Evolutionary conservation across 2,113 vertebrate genomes (phyloP).

Genomic region (Megaptera novaeangliae): DNA sequence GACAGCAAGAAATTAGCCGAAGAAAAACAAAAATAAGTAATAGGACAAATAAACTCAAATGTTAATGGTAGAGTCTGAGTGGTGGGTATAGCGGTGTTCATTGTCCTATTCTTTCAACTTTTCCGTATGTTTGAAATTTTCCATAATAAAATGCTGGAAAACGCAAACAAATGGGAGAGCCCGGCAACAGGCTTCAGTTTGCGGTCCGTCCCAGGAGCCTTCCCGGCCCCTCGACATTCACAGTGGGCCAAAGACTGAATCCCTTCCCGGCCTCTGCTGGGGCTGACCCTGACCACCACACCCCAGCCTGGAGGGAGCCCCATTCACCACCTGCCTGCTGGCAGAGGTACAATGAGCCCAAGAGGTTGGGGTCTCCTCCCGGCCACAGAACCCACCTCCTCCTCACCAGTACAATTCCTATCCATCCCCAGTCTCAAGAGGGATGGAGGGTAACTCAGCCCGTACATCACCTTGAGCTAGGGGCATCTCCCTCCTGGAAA

Average conservation of each 20-base stretch:
- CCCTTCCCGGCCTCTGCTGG: not conserved
- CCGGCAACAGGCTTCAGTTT: not conserved
- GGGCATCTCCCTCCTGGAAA: not conserved
- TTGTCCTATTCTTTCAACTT: not conserved
- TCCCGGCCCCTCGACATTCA: not conserved
- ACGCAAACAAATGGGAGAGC: not conserved
- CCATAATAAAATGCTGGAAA: not conserved
- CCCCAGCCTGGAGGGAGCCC: not conserved
- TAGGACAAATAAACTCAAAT: not conserved
- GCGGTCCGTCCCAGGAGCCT: accelerated
- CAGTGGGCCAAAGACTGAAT: not conserved
- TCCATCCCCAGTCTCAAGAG: not conserved
- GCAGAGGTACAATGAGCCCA: not conserved
- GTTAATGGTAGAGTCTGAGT: not conserved
- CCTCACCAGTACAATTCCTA: not conserved
- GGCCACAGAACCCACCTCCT: not conserved
- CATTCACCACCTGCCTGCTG: not conserved
- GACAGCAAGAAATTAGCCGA: not conserved
- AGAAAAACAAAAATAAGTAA: not conserved
- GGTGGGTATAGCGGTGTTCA: not conserved
- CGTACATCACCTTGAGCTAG: not conserved
- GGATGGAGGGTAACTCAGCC: not conserved
- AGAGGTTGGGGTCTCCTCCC: too few relatives aligned
- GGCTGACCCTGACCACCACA: not conserved
- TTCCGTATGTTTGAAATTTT: not conserved